Evolutionary conservation across 2,888 invertebrate genomes (phyloP).

Genomic region (Mythimna pallens): DNA sequence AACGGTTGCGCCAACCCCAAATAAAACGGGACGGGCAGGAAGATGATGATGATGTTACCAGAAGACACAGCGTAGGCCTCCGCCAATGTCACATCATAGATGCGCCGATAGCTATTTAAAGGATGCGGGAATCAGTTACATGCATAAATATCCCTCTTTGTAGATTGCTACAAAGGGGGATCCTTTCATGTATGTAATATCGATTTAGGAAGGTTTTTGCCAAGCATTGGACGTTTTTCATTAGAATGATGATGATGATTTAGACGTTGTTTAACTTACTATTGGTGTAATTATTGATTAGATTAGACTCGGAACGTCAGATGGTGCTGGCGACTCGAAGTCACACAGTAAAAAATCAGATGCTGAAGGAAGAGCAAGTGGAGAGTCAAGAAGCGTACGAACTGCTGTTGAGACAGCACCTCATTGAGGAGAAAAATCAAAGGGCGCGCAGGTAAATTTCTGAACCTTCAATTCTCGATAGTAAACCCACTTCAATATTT

Average conservation of each 20-base stretch:
- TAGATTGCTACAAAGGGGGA: too few species aligned
- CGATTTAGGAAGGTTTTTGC: neutral
- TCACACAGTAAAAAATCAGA: constrained; percentile 85
- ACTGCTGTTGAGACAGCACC: constrained; percentile 82
- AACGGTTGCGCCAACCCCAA: too few species aligned
- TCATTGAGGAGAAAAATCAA: constrained; percentile 88
- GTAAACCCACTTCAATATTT: neutral
- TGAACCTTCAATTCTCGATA: neutral
- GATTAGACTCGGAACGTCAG: constrained; percentile 86
- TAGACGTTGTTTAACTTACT: neutral
- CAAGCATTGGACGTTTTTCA: neutral
- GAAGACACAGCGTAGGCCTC: too few species aligned
- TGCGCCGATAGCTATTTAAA: too few species aligned
- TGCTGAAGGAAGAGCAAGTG: constrained; percentile 87
- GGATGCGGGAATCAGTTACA: neutral
- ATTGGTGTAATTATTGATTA: constrained; percentile 48
- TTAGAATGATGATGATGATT: neutral
- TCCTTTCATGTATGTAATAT: too few species aligned
- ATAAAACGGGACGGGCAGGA: too few species aligned
- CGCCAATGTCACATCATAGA: too few species aligned
- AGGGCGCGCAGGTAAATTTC: constrained; percentile 83
- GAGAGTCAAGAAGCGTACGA: constrained; percentile 84
- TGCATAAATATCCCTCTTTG: neutral
- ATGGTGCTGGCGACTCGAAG: constrained; percentile 88
- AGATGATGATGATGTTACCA: too few species aligned